Percentiles rank a stretch among this genome's conserved stretches.
These are phyloP conservation scores for Zaprionus taronus DNA, from an alignment of 1,140 invertebrate genomes.

Conservation along the genomic window DNA sequence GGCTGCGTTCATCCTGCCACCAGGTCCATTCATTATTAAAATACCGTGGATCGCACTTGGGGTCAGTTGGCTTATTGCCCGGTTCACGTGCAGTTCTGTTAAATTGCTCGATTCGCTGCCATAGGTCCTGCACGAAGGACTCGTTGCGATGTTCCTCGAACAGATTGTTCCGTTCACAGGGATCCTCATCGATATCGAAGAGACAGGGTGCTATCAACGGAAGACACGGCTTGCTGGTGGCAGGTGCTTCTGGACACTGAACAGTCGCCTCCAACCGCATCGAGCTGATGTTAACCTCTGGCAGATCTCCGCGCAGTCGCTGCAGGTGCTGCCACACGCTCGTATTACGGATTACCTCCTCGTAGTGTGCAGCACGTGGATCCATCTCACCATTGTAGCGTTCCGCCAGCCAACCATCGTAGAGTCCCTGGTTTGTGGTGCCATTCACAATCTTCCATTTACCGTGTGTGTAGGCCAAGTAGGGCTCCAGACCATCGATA, in stretches of 20 bases:
- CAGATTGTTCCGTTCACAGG: slow-evolving; percentile 91
- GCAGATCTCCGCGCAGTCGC: slow-evolving; percentile 47
- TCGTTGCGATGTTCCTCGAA: slow-evolving; percentile 78
- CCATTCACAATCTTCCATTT: slow-evolving; percentile 92
- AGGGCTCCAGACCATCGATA: slow-evolving; percentile 88
- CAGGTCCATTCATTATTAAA: slow-evolving; percentile 75
- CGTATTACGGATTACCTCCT: slow-evolving; percentile 85
- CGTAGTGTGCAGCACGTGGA: slow-evolving; percentile 81
- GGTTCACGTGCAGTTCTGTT: slow-evolving; percentile 47
- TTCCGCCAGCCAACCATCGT: slow-evolving; percentile 85
- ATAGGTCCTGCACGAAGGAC: slow-evolving; percentile 44
- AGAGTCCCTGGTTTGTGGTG: slow-evolving; percentile 82
- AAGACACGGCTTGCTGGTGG: slow-evolving; percentile 52
- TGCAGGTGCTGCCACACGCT: slow-evolving; percentile 62
- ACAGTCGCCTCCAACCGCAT: slow-evolving; percentile 85
- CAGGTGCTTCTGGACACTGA: slow-evolving; percentile 51
- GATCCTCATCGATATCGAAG: slow-evolving; percentile 91
- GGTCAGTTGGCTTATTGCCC: slow-evolving; percentile 60
- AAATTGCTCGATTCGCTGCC: slow-evolving; percentile 55
- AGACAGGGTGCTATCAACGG: slow-evolving; percentile 87
- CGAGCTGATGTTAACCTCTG: slow-evolving; percentile 42
- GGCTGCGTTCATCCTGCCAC: slow-evolving; percentile 62
- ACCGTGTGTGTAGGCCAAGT: slow-evolving; percentile 87
- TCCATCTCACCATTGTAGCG: slow-evolving; percentile 40
- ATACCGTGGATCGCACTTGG: slow-evolving; percentile 44